phyloP scores from a whole-genome alignment of 2,113 vertebrate species.

The Phyllostomus hastatus region DNA sequence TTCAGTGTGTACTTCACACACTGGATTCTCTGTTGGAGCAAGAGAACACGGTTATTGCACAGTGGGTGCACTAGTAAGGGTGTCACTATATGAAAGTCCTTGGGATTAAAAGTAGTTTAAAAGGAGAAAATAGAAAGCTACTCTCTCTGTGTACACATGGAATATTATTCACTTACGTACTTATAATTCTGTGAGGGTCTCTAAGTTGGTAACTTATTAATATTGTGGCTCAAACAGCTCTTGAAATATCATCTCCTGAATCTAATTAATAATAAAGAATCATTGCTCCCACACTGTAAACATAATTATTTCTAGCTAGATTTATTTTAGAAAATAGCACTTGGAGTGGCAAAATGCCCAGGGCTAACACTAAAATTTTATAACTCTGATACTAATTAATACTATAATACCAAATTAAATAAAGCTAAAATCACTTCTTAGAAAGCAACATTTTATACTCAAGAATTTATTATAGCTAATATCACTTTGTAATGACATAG shows the following conservation, averaged over 20 bases:
- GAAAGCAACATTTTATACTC: slow-evolving; percentile 37
- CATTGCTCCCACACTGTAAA: slow-evolving; percentile 10
- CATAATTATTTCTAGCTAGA: slow-evolving; percentile 42
- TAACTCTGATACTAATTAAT: slow-evolving; percentile 59
- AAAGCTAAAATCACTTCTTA: slow-evolving; percentile 53
- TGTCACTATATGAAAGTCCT: not conserved
- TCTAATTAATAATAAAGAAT: slow-evolving; percentile 38
- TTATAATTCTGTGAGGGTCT: not conserved
- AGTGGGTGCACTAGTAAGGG: fast-evolving
- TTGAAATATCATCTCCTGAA: slow-evolving; percentile 30
- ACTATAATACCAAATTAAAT: slow-evolving; percentile 61
- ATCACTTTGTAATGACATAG: slow-evolving; percentile 33
- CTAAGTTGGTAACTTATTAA: not conserved
- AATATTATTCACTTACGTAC: not conserved
- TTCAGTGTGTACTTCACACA: not conserved
- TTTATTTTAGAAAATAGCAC: slow-evolving; percentile 53
- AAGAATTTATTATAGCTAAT: slow-evolving; percentile 36
- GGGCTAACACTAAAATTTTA: slow-evolving; percentile 37
- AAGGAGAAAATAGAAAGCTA: not conserved
- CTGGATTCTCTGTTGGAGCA: not conserved
- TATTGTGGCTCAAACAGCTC: not conserved
- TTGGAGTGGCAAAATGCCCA: slow-evolving; percentile 59
- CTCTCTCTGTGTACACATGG: not conserved
- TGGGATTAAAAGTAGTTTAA: not conserved
- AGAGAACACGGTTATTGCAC: not conserved